Evolutionary conservation across 2,797 vertebrate species (phyloP), one percentile per base, ranked within the genome.

Genomic region (Staurois parvus): DNA sequence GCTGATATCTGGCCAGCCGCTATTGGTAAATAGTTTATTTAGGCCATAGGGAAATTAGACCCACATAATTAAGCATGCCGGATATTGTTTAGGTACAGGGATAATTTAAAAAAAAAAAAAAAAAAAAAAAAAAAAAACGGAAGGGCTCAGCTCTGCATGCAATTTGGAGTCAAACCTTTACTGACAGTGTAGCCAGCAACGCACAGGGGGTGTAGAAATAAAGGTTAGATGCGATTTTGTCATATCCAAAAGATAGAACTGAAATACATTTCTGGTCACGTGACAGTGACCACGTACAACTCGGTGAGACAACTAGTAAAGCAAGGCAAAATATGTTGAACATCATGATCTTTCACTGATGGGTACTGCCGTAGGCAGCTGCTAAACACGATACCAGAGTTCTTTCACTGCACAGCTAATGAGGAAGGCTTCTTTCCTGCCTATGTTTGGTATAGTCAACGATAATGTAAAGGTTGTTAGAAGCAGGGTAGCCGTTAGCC

Each of bases 401-500:
- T 86, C 79, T 74, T 67, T 64, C 66, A 76, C 28, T 29, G 59
- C 75, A 42, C 29, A 78, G 59, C 69, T 75, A 26, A 29, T 72
- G 64, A 40, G 10, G 34, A 17, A 81, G 32, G 29, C 78, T 78
- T 40, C 11, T 56, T 76, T 77, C 48, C 79, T 85, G 28, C 79
- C 73, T 86, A 79, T 21, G 52, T 86, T 67, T 78, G 68, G 56
- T 78, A 73, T 37, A 78, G 72, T 77, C 67, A 83, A 78, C 45
- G 72, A 72, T 80, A 83, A 42, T 74, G 40, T 48, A 83, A 67
- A 87, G 81, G 67, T 75, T 79, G 81, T 87, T 87, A 87, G 81
- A 87, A 83, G 85, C 81, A 87, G 76, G 85, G 76, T 21, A 75
- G 85, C 81, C 32, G 81, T 87, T 87, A 87, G 85, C 81, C 70